Evolutionary conservation across 1,140 invertebrate species (phyloP), one percentile per base, ranked within the genome.

Genomic region (Phthorimaea operculella): DNA sequence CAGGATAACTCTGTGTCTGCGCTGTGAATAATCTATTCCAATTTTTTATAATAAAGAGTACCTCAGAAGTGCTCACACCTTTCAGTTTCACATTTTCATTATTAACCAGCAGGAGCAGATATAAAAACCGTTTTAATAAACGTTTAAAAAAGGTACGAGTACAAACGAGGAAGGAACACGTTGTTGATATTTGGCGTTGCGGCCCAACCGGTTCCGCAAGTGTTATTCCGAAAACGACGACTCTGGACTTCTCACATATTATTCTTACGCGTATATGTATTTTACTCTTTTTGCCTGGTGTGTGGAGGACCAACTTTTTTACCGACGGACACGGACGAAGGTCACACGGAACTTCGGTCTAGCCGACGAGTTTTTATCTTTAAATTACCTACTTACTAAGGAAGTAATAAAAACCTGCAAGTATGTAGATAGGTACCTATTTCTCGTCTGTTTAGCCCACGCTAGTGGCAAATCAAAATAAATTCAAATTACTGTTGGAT

Each of bases 161-260:
- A 28, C 9, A 8, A n/a, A 47, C 73, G 59, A 83, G 79, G 79
- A 83, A 80, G 79, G 79, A 83, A 83, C 79, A 28, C 21, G 21
- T 74, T 54, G 72, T 79, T 79, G 74, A 76, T 81, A 83, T 81
- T 81, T 79, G 70, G 72, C 65, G 66, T 72, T 67, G 63, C 55
- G 62, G 34, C 53, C 55, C 51, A 68, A 84, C 81, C 78, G 79
- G 81, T 84, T 79, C 63, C 67, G 65, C 80, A 79, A 83, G 79
- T 83, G 79, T 76, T 83, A 83, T 83, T 82, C 80, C 71, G 73
- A 75, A 79, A 77, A 77, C 78, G 67, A 79, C 75, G 76, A 54
- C 69, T 76, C 70, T 74, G 77, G 79, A 76, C 77, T 83, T 78
- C 6, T n/a, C n/a, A n/a, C n/a, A n/a, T 79, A 28, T 28, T 28